A percentile compares a stretch with the other conserved stretches of the same genome.
These are phyloP conservation scores for Aleadryas rufinucha DNA, from an alignment of 2,113 vertebrate species.

Conservation along the genomic window DNA sequence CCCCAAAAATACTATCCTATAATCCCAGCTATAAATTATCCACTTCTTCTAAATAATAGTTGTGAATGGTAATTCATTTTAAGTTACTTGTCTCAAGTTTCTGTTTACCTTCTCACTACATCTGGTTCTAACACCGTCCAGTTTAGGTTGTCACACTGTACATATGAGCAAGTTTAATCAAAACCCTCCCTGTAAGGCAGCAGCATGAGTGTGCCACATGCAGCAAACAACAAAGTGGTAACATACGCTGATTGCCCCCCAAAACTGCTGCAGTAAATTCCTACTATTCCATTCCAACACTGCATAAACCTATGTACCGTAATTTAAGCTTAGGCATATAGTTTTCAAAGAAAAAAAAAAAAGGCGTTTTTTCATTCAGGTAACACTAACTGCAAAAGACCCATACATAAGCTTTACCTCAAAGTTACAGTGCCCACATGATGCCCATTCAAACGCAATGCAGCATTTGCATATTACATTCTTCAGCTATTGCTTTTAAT, in stretches of 20 bases:
- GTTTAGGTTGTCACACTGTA: background rate
- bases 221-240: background rate
- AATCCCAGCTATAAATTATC: background rate
- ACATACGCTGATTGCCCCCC: background rate
- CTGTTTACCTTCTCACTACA: background rate
- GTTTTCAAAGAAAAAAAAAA: background rate
- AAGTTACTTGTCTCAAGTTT: background rate
- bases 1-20: background rate
- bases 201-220: background rate
- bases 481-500: background rate
- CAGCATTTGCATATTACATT: background rate
- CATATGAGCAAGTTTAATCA: background rate
- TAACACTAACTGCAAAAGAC: background rate
- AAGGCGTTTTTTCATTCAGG: background rate
- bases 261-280: background rate
- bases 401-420: background rate
- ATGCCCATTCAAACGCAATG: background rate
- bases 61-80: background rate
- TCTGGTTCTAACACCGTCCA: background rate
- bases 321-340: background rate
- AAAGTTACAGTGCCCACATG: background rate
- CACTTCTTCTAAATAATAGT: background rate
- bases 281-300: background rate
- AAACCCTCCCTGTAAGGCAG: background rate
- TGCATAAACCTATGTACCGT: background rate